Conservation (phyloP, 1,140 invertebrate species). For the Lepidurus packardi region DNA sequence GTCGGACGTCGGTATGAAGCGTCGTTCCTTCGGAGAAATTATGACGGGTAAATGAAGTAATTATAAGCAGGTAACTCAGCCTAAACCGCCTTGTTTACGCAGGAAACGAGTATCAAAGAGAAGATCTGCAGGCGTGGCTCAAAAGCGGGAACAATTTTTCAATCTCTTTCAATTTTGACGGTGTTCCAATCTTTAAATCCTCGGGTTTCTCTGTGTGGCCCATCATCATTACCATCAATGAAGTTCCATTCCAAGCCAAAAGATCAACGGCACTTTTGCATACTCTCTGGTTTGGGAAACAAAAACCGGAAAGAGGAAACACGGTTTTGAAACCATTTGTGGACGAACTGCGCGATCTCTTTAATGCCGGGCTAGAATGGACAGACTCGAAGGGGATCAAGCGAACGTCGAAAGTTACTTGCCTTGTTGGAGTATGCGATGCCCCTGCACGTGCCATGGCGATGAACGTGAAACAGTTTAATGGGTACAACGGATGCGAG, state of each 20-base stretch:
- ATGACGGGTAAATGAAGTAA: neutral
- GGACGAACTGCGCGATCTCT: neutral
- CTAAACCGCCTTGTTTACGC: neutral
- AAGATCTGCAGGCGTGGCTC: neutral
- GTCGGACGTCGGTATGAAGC: slow-evolving; percentile 3
- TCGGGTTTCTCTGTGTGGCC: slow-evolving; percentile 42
- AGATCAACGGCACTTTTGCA: slow-evolving; percentile 24
- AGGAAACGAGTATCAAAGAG: neutral
- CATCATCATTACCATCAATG: slow-evolving; percentile 41
- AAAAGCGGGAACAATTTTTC: slow-evolving; percentile 28
- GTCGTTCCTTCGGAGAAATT: neutral
- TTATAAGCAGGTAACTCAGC: neutral
- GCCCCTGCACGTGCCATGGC: too few species aligned
- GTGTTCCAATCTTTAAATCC: slow-evolving; percentile 42
- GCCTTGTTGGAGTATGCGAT: neutral
- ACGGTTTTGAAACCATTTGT: slow-evolving; percentile 23
- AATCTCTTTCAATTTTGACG: slow-evolving; percentile 38
- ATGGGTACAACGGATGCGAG: slow-evolving; percentile 23
- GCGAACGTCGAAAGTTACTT: slow-evolving; percentile 3
- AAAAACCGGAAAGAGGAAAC: neutral
- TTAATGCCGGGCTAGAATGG: slow-evolving; percentile 10
- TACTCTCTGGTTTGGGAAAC: slow-evolving; percentile 22
- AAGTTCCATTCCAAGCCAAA: slow-evolving; percentile 39
- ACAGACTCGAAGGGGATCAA: slow-evolving; percentile 11
- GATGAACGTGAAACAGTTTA: slow-evolving; percentile 22